phyloP scores from a whole-genome alignment of 2,797 vertebrate species.

The Tragopan temminckii region DNA sequence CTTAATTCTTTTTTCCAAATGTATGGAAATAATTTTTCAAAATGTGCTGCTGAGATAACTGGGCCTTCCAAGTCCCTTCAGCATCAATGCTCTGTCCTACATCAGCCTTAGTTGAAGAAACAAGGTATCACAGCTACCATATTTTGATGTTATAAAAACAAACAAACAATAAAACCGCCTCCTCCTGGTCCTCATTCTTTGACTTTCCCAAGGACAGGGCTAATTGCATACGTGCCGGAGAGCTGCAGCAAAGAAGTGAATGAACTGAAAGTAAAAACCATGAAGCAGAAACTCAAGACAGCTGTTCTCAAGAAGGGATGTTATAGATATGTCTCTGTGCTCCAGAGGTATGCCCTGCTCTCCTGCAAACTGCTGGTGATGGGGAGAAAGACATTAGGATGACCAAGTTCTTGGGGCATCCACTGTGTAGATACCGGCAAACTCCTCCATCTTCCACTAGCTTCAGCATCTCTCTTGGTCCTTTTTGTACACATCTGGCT shows the following conservation, averaged over 20 bases:
- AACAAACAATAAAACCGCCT: not conserved
- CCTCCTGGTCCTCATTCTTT: not conserved
- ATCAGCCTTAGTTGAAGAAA: not conserved
- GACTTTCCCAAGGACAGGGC: not conserved
- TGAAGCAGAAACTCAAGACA: not conserved
- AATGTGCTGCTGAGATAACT: not conserved
- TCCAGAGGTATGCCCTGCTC: not conserved
- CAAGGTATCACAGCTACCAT: not conserved
- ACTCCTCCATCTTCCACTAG: not conserved
- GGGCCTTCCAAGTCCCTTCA: slow-evolving; percentile 8
- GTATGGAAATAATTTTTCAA: slow-evolving; percentile 53
- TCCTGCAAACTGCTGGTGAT: not conserved
- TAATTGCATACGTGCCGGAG: not conserved
- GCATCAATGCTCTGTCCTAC: not conserved
- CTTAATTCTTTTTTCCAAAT: not conserved
- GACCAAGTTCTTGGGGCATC: not conserved
- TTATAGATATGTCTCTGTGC: not conserved
- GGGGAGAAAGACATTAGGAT: not conserved
- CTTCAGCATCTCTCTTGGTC: not conserved
- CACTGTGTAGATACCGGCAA: rapidly evolving
- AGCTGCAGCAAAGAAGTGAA: not conserved
- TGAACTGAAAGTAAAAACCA: not conserved
- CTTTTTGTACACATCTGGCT: not conserved
- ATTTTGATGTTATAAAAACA: not conserved
- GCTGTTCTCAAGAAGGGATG: not conserved